Base-by-base conservation (phyloP, 2,888 invertebrate genomes). In the Theodoxus fluviatilis region DNA sequence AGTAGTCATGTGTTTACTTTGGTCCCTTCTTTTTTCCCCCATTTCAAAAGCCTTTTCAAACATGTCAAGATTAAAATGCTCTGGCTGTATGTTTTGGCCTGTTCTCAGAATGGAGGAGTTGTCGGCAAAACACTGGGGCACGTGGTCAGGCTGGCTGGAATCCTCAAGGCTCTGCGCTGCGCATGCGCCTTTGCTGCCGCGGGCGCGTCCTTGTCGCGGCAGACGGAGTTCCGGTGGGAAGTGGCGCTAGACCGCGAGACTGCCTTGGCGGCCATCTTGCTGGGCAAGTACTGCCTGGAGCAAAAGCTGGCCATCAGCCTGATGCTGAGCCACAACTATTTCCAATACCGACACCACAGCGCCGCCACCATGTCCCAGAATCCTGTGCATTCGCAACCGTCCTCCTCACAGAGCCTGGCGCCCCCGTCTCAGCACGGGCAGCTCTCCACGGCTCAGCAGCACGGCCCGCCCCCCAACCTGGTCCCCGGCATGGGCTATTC, bases 261-360 rank as follows among this genome's bases (percentile, higher is more conserved):
- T 2, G 65, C 76, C 0, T 59, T 63, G 9, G 49, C 66, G 33
- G 75, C 73, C 1, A 70, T 77, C 22, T 68, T 70, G 38, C 67
- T 77, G 25, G 73, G 75, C 25, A 76, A 74, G 63, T 77, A 77
- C 55, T 77, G 76, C 66, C 47, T 77, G 52, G 77, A 77, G 47
- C 76, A 77, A 57, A 77, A 76, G 65, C 63, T 77, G 40, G 73
- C 76, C 55, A 69, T 77, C 72, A 73, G 74, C 22, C 72, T 76
- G 22, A 73, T 74, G 71, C 70, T 75, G 18, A 71, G 73, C 35
- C 71, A 72, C n/a, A 71, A 73, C 1, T 73, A 73, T 61, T 72
- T 74, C 59, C 71, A 71, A 31, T 69, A 70, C 22, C 38, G 66
- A n/a, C 55, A 37, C 2, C 55, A 65, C 37, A 55, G 43, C 25